Evolutionary conservation across 2,113 vertebrate genomes (phyloP).

Genomic region (Tyrannus savana): DNA sequence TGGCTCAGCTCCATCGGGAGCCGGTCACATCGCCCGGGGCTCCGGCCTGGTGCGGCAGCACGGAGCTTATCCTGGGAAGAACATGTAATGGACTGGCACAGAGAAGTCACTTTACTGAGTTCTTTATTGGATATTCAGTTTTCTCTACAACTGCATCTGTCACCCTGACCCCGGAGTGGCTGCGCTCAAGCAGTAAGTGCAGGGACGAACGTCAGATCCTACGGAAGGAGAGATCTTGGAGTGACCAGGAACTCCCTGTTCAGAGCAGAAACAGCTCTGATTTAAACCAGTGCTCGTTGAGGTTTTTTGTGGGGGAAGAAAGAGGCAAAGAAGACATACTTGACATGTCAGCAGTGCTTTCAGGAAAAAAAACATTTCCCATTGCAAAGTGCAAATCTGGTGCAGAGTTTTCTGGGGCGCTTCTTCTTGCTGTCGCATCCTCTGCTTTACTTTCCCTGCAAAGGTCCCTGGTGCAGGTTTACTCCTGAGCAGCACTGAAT

Average conservation of each 20-base stretch:
- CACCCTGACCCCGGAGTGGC: rapidly evolving
- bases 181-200: background rate
- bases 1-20: background rate
- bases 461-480: background rate
- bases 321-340: background rate
- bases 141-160: background rate
- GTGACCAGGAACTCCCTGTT: background rate
- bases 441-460: background rate
- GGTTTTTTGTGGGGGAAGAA: rapidly evolving
- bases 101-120: background rate
- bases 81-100: rapidly evolving
- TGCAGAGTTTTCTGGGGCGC: background rate
- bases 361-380: background rate
- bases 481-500: background rate
- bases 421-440: background rate
- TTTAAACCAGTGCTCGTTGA: background rate
- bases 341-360: background rate
- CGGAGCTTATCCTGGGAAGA: background rate
- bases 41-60: background rate
- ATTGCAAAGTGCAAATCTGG: background rate
- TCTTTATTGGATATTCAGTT: background rate
- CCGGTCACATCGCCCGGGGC: background rate
- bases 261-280: background rate
- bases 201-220: background rate
- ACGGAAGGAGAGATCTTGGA: background rate